Percentiles rank a stretch among this genome's conserved stretches.
Conservation (phyloP, 2,888 invertebrate genomes). For the Doris montereyensis region DNA sequence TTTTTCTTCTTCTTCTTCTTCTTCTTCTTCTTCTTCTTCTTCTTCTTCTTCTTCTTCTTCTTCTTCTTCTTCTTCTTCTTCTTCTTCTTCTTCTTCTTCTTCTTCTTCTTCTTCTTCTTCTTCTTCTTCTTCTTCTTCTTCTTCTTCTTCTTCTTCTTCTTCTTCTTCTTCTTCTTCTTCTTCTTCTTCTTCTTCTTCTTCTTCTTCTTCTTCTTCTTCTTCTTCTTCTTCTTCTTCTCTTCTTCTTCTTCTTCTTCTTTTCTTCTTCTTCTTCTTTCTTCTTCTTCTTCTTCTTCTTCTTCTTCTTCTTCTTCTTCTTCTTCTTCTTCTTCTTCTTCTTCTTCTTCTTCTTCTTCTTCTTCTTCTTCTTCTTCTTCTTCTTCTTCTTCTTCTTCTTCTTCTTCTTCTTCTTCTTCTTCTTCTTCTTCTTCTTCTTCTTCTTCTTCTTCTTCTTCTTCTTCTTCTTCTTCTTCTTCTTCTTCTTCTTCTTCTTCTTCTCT, state of each 20-base stretch:
- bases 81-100: too few relatives aligned
- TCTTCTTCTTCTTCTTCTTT: not conserved
- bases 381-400: not conserved
- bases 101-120: not conserved
- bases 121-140: constrained; percentile 12
- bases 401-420: too few relatives aligned
- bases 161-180: not conserved
- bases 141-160: not conserved
- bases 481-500: too few relatives aligned
- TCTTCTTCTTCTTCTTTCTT: not conserved
- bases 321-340: not conserved
- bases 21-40: too few relatives aligned
- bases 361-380: constrained; percentile 1
- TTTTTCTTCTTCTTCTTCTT: too few relatives aligned
- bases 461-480: too few relatives aligned
- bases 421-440: too few relatives aligned
- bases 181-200: constrained; percentile 3
- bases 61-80: too few relatives aligned
- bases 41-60: too few relatives aligned
- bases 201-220: constrained; percentile 20
- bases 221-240: constrained; percentile 18
- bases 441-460: too few relatives aligned
- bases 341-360: not conserved
- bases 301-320: not conserved
- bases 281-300: not conserved